Base-by-base conservation (phyloP, 2,888 invertebrate species). In the Cheilosia variabilis region DNA sequence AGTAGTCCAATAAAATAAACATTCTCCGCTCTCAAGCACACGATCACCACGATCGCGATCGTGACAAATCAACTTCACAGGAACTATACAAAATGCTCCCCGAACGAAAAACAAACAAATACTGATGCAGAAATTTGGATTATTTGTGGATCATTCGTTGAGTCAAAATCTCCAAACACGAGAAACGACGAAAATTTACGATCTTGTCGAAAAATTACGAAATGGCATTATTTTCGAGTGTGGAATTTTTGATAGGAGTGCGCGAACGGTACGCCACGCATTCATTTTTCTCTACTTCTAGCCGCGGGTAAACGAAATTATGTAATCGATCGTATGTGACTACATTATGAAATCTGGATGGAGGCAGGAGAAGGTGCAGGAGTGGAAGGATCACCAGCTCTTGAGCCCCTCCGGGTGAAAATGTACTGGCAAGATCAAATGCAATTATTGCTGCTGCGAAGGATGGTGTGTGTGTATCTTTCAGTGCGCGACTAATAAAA, bases 131-230 rank as follows among this genome's bases (percentile, higher is more conserved):
- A 37, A 24, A 34, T 63, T 63, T 78, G 55, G 53, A 22, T 37
- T 66, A 79, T 84, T 37, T 63, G 78, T 71, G 41, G 53, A 31
- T 53, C 60, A 79, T 84, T 37, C 73, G 27, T 69, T 53, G 31
- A 43, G 65, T 75, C 47, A 47, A 66, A 65, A 84, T 84, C 79
- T 53, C 52, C 24, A 50, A 66, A 52, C 73, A 80, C 71, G 45
- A 69, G 55, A 31, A 24, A 77, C 63, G 52, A 53, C 53, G 9
- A 37, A 76, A 66, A 84, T 84, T 71, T 80, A 84, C 80, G 75
- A 80, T 84, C 80, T 84, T 80, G 79, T 71, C 71, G 79, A 69
- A 84, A 75, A 47, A 50, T 77, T 82, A 77, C 77, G 69, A 75
- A 84, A 80, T 75, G 53, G 10, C 69, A 63, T 52, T 73, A 52